A percentile compares a stretch with the other conserved stretches of the same genome.
Conservation (phyloP, 2,888 invertebrate genomes). For the Lymantria monacha region DNA sequence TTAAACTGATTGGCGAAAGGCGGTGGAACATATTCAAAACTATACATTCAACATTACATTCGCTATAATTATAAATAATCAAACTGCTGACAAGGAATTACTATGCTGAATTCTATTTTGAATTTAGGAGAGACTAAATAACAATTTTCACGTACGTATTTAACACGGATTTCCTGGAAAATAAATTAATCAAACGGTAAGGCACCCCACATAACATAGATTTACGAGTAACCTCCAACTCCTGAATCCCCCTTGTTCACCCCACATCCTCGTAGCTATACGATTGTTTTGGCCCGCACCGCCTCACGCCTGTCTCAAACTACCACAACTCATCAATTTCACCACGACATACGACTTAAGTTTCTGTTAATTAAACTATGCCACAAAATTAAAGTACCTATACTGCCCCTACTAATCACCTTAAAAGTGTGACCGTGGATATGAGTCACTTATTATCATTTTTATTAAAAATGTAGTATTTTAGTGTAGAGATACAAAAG, state of each 20-base stretch:
- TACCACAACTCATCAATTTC: constrained; percentile 76
- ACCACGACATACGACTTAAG: constrained; percentile 66
- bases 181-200: constrained; percentile 70
- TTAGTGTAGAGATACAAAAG: too few relatives aligned
- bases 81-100: constrained; percentile 35
- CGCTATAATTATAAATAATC: constrained; percentile 37
- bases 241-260: constrained; percentile 19
- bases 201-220: constrained; percentile 61
- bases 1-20: constrained; percentile 24
- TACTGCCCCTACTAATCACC: too few relatives aligned
- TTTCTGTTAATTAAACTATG: constrained; percentile 77
- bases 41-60: constrained; percentile 9
- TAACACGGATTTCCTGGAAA: constrained; percentile 56
- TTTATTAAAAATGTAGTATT: too few relatives aligned
- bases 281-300: neutral
- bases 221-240: constrained; percentile 58
- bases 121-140: constrained; percentile 31
- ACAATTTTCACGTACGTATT: constrained; percentile 52
- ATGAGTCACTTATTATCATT: too few relatives aligned
- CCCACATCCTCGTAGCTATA: constrained; percentile 3
- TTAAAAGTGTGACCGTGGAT: too few relatives aligned
- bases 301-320: constrained; percentile 31
- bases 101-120: constrained; percentile 13
- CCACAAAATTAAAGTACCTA: constrained; percentile 55
- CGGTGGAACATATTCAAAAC: constrained; percentile 21